These are phyloP conservation scores for Sclerurus mexicanus DNA, from an alignment of 2,113 vertebrate genomes.

Conservation along the genomic window DNA sequence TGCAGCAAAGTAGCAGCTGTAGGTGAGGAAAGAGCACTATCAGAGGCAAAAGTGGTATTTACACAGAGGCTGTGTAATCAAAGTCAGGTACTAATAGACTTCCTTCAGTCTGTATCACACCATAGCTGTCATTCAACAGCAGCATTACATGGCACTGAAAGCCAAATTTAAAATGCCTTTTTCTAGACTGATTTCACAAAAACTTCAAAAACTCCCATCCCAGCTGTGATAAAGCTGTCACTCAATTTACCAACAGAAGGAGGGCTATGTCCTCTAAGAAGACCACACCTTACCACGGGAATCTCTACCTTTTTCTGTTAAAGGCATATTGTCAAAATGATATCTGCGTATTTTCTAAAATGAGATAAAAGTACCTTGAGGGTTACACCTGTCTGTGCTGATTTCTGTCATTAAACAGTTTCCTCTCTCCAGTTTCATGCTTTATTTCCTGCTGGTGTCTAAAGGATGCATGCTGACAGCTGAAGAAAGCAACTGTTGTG, in stretches of 20 bases:
- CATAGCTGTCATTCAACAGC: not conserved
- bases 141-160: not conserved
- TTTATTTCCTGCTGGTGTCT: conserved; percentile 28
- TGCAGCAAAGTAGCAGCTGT: not conserved
- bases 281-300: not conserved
- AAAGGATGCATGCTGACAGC: not conserved
- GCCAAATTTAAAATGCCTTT: not conserved
- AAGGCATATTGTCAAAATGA: not conserved
- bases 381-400: conserved; percentile 31
- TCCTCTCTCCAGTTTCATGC: not conserved
- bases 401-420: conserved; percentile 28
- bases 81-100: not conserved
- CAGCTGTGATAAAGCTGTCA: not conserved
- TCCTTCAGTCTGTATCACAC: not conserved
- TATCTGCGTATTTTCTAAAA: conserved; percentile 17
- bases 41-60: not conserved
- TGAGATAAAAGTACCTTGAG: conserved; percentile 15
- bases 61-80: not conserved
- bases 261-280: not conserved
- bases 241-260: not conserved
- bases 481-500: not conserved
- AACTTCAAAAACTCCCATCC: not conserved
- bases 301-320: not conserved
- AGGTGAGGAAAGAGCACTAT: not conserved
- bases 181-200: not conserved